These are phyloP conservation scores for Branchinecta lindahli DNA, from an alignment of 1,140 invertebrate genomes.

Conservation along the genomic window DNA sequence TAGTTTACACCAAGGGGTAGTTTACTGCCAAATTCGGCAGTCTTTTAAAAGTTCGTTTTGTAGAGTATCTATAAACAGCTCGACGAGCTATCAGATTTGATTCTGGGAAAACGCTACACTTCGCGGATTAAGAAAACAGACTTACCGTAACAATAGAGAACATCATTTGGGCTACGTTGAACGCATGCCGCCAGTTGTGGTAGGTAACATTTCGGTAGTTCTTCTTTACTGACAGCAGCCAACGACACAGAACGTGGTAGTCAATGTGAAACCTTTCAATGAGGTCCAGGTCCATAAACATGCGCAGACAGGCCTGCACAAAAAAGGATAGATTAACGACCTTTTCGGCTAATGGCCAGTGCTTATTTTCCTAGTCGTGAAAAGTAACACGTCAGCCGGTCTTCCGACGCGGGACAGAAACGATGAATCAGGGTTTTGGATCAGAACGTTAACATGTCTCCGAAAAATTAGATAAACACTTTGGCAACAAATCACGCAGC, in stretches of 20 bases:
- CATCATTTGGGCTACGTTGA: constrained; percentile 94
- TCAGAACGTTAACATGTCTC: too few species aligned
- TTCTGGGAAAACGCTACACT: too few species aligned
- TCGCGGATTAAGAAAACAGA: background rate
- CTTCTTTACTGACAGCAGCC: constrained; percentile 87
- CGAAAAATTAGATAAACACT: background rate
- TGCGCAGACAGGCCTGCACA: constrained; percentile 58
- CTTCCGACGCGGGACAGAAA: background rate
- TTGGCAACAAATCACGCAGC: background rate
- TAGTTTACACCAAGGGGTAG: too few species aligned
- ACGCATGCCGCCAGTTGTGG: constrained; percentile 92
- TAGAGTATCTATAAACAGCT: too few species aligned
- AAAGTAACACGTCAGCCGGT: too few species aligned
- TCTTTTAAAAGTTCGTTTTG: too few species aligned
- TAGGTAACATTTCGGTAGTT: constrained; percentile 92
- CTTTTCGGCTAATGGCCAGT: background rate
- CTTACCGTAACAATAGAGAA: constrained; percentile 75
- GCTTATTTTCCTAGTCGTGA: too few species aligned
- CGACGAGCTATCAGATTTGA: too few species aligned
- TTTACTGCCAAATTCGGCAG: too few species aligned
- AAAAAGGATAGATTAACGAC: constrained; percentile 14
- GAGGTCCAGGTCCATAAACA: constrained; percentile 80
- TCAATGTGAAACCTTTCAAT: constrained; percentile 80
- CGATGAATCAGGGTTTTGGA: too few species aligned
- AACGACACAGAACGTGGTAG: constrained; percentile 69